Base-by-base conservation (phyloP, 2,888 invertebrate genomes). In the Andricus quercusramuli region DNA sequence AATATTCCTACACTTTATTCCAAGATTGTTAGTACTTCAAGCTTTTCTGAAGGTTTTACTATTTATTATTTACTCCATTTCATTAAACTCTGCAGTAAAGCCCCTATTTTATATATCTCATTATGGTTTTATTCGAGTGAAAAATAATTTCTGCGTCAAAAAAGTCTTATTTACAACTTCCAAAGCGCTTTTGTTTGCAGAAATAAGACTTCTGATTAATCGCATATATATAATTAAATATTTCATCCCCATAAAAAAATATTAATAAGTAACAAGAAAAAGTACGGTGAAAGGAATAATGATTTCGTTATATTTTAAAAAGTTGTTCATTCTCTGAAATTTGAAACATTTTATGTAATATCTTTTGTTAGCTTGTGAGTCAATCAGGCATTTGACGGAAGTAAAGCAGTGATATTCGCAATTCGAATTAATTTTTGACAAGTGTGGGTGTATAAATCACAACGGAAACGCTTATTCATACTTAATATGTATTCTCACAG, bases 401-500 rank as follows among this genome's bases (percentile, higher is more conserved):
- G 11, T 5, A 15, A 64, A 64, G 6, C 17, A 29, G 64, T 29
- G 25, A 29, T 29, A 25, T 29, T 64, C 15, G 29, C 64, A 29
- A 64, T 29, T 25, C 15, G 29, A 64, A 64, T 64, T 29, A 17
- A 17, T 64, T 64, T 64, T 29, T 29, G 29, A 64, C 29, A 17
- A 6, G 6, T 29, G 64, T 17, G 17, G 5, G 29, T 25, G 64
- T 62, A 25, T 62, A 25, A 64, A 29, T 29, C 17, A 8, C 29
- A 64, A 29, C 64, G 64, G 64, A 64, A 64, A 64, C 29, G 64
- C 29, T 64, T 64, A 64, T 64, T 64, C 64, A 64, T 17, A 64
- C 64, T 68, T 68, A 47, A 44, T 47, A 68, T 37, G 37, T 8
- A 37, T 47, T 74, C 32, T 11, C 2, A 74, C 17, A 32, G 4